Evolutionary conservation across 2,113 vertebrate genomes (phyloP).

Genomic region (Syngnathus typhle): DNA sequence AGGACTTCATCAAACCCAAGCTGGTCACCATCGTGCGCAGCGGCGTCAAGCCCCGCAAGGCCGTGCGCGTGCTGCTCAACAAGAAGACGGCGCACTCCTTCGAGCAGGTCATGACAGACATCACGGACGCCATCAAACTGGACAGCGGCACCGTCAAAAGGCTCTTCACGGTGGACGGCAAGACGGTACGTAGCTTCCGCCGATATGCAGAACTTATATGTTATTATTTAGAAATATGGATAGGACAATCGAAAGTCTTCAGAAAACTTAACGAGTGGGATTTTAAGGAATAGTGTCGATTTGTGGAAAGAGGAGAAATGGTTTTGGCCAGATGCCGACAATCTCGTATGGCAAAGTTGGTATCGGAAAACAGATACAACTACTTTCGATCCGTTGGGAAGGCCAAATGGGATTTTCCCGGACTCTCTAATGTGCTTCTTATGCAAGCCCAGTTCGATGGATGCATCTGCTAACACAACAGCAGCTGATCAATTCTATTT

Average conservation of each 20-base stretch:
- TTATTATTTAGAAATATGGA: too few relatives aligned
- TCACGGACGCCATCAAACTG: constrained; percentile 95
- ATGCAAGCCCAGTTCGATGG: neutral
- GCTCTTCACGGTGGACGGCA: constrained; percentile 92
- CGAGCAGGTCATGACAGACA: constrained; percentile 94
- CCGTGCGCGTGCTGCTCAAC: constrained; percentile 91
- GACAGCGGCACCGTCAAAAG: constrained; percentile 93
- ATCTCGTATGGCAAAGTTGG: neutral
- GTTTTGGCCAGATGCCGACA: too few relatives aligned
- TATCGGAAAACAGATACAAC: neutral
- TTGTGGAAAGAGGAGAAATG: neutral
- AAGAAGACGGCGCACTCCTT: constrained; percentile 98
- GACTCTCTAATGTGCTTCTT: constrained; percentile 1
- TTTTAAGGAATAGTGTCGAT: too few relatives aligned
- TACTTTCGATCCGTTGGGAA: neutral
- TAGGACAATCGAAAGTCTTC: too few relatives aligned
- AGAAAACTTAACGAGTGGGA: too few relatives aligned
- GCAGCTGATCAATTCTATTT: neutral
- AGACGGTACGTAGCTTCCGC: constrained; percentile 76
- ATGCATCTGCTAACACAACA: neutral
- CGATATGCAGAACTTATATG: too few relatives aligned
- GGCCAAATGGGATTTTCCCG: neutral
- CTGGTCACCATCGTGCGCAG: constrained; percentile 96
- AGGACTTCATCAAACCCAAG: constrained; percentile 95
- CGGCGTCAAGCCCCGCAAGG: constrained; percentile 94